Evolutionary conservation across 2,113 vertebrate genomes (phyloP).

Genomic region (Rhinichthys klamathensis): DNA sequence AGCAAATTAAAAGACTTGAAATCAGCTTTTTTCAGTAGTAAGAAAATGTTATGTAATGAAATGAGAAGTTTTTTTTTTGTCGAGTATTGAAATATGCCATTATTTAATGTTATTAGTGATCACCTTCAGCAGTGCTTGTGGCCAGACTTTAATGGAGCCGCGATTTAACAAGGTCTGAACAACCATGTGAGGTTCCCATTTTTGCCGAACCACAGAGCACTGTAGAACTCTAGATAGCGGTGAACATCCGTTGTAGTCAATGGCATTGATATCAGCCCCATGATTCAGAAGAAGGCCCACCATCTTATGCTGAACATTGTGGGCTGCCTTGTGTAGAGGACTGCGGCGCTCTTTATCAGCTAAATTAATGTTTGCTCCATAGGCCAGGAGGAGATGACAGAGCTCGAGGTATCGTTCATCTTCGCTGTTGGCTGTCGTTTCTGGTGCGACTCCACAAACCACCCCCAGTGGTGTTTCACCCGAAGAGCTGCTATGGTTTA

Average conservation of each 20-base stretch:
- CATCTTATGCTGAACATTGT: conserved; percentile 62
- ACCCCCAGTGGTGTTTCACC: conserved; percentile 71
- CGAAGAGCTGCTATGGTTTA: conserved; percentile 58
- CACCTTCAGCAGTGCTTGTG: conserved; percentile 75
- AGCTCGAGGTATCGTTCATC: conserved; percentile 55
- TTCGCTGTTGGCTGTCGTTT: conserved; percentile 30
- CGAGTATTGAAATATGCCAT: neutral
- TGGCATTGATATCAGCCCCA: conserved; percentile 70
- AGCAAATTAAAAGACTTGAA: neutral
- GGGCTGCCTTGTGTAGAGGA: conserved; percentile 77
- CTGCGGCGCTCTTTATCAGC: conserved; percentile 71
- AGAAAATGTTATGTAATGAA: neutral
- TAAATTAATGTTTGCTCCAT: conserved; percentile 56
- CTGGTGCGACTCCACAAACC: conserved; percentile 56
- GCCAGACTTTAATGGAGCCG: conserved; percentile 76
- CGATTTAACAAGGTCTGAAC: conserved; percentile 77
- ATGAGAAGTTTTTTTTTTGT: neutral
- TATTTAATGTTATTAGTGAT: neutral
- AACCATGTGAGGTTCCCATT: conserved; percentile 53
- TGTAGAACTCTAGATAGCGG: conserved; percentile 71
- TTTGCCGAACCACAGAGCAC: conserved; percentile 41
- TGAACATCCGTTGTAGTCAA: conserved; percentile 74
- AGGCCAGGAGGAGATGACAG: conserved; percentile 68
- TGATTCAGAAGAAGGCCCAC: conserved; percentile 68
- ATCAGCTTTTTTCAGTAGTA: neutral